Conservation (phyloP, 92 coral and sea anemone species). For the Phenganax stokvisi region DNA sequence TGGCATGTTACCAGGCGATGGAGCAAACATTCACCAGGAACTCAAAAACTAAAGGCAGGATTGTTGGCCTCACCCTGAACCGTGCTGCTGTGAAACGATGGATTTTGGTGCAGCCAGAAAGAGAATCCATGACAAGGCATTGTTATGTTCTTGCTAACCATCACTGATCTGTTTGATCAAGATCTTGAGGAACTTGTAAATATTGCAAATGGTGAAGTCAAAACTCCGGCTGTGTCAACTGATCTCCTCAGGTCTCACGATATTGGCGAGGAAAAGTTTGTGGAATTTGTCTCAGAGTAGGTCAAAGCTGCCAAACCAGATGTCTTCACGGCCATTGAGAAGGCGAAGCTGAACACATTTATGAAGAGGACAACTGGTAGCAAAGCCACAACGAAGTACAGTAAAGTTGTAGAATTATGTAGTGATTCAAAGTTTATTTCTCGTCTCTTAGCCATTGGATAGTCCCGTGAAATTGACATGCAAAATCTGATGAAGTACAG, state of each 20-base stretch:
- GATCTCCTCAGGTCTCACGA: too few relatives aligned
- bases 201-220: not conserved
- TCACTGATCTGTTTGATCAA: conserved; percentile 23
- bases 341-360: conserved; percentile 5
- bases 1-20: conserved; percentile 18
- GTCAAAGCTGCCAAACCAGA: too few relatives aligned
- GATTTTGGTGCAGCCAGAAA: conserved; percentile 10
- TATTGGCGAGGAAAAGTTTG: too few relatives aligned
- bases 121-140: conserved; percentile 10
- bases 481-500: conserved; percentile 23
- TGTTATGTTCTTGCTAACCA: not conserved
- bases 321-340: too few relatives aligned
- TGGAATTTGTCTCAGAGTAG: too few relatives aligned
- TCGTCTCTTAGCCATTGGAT: conserved; percentile 22
- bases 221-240: too few relatives aligned
- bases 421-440: conserved; percentile 17
- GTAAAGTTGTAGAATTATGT: conserved; percentile 4
- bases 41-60: conserved; percentile 1
- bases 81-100: conserved; percentile 15
- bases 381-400: not conserved
- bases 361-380: not conserved
- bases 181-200: conserved; percentile 16
- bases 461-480: conserved; percentile 25
- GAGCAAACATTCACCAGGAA: not conserved
- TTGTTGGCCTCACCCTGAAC: conserved; percentile 6